phyloP scores from a whole-genome alignment of 2,888 invertebrate species.

The Oeneis ivallda region DNA sequence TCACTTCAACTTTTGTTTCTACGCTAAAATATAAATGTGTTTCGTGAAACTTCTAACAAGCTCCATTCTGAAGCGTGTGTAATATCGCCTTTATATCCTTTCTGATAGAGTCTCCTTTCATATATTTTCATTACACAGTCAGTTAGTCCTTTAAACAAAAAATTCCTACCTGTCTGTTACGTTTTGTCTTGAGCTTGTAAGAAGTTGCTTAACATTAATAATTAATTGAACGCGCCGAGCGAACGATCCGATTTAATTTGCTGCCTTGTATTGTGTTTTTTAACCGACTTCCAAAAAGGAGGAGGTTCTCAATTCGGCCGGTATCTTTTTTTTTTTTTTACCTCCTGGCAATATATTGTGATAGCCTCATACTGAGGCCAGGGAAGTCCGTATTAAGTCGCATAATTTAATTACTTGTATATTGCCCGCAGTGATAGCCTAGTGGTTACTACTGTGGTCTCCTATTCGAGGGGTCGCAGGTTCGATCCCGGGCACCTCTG shows the following conservation, averaged over 20 bases:
- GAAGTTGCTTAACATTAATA: slow-evolving; percentile 34
- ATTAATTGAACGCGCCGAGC: slow-evolving; percentile 33
- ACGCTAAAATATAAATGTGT: slow-evolving; percentile 34
- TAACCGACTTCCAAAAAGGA: too few species aligned
- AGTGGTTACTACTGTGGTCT: too few species aligned
- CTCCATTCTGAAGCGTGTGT: neutral
- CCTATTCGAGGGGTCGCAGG: too few species aligned
- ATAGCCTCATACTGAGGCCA: neutral
- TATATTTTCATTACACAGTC: slow-evolving; percentile 12
- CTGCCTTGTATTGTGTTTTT: slow-evolving; percentile 3
- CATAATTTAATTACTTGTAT: too few species aligned
- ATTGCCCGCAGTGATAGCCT: too few species aligned
- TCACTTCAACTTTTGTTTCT: slow-evolving; percentile 38
- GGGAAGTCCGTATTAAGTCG: neutral
- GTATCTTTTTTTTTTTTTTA: too few species aligned
- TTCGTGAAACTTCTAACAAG: slow-evolving; percentile 33
- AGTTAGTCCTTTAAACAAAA: slow-evolving; percentile 28
- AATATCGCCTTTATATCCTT: slow-evolving; percentile 11
- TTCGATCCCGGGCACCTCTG: too few species aligned
- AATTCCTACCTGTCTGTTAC: slow-evolving; percentile 30
- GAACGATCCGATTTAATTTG: slow-evolving; percentile 24
- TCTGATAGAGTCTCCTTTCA: slow-evolving; percentile 9
- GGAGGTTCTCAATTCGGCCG: too few species aligned
- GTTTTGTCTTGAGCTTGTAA: slow-evolving; percentile 33
- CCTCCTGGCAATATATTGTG: slow-evolving; percentile 10